Evolutionary conservation across 2,888 invertebrate genomes (phyloP), one percentile per base, ranked within the genome.

Genomic region (Latheticus oryzae): DNA sequence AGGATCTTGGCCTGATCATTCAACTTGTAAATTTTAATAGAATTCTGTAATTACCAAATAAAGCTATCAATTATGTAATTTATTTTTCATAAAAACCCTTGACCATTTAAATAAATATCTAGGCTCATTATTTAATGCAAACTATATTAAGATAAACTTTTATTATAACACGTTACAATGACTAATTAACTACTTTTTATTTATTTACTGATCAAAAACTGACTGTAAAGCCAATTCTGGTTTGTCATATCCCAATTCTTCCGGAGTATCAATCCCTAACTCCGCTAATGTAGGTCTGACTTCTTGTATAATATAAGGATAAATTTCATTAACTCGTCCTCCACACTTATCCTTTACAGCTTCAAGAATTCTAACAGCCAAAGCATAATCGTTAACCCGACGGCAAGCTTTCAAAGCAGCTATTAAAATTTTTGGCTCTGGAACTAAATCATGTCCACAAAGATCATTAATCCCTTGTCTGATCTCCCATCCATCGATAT

Each of bases 201-300:
- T 33, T 47, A 47, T 8, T 47, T 21, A 7, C 33, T 47, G 23
- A n/a, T 91, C 87, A 73, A 85, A 89, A 53, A 91, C 88, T 71
- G 84, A 85, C 71, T 87, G 80, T 65, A 95, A 82, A 60, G 92
- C 94, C 78, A 98, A 81, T 81, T 99, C 97, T 54, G 98, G 99
- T 80, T 95, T 91, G 80, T 97, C 97, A 73, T 94, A 97, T 60
- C 97, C 97, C 72, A 99, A 84, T 76, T 98, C 95, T 78, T 97
- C 97, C 0, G 92, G 93, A 17, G 97, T 96, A 50, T 87, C 88
- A 67, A 99, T 88, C 35, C 99, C 98, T 56, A 99, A 82, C 81
- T 99, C 97, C 28, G 87, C 86, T 56, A 99, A 83, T 1, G 96
- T 95, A 19, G 99, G 97, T 72, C 86, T 85, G 68, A 99, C 89